Conservation (phyloP, 2,888 invertebrate species). For the Megalurothrips usitatus region DNA sequence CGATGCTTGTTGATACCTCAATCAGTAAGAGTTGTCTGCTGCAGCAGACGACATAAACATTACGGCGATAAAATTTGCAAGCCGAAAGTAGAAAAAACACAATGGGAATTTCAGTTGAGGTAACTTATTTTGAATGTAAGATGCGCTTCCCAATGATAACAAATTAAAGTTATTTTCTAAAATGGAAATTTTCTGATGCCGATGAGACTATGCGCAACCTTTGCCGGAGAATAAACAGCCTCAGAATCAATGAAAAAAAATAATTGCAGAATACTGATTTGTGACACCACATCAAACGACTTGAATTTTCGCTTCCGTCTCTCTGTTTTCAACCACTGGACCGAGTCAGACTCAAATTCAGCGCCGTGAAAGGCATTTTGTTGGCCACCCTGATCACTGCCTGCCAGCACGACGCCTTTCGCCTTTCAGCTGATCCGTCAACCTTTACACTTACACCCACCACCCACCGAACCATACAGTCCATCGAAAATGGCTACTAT, state of each 20-base stretch:
- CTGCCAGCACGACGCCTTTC: background rate
- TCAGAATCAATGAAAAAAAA: too few relatives aligned
- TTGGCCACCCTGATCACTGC: background rate
- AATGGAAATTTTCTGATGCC: too few relatives aligned
- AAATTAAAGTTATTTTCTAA: too few relatives aligned
- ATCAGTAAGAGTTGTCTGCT: background rate
- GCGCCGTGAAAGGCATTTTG: background rate
- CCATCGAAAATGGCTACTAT: constrained; percentile 69
- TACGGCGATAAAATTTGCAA: background rate
- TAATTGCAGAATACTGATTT: too few relatives aligned
- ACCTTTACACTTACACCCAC: background rate
- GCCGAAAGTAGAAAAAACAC: background rate
- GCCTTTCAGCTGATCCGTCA: constrained; percentile 24
- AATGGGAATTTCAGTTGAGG: background rate
- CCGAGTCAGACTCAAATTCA: background rate
- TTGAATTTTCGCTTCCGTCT: too few relatives aligned
- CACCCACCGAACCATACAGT: constrained; percentile 35
- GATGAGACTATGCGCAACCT: too few relatives aligned
- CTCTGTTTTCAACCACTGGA: too few relatives aligned
- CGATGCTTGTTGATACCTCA: background rate
- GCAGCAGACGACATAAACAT: background rate
- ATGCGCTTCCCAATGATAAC: too few relatives aligned
- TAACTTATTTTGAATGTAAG: background rate
- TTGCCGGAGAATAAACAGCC: too few relatives aligned
- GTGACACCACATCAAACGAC: too few relatives aligned